Evolutionary conservation across 2,888 invertebrate genomes (phyloP).

Genomic region (Polymixis flavicincta): DNA sequence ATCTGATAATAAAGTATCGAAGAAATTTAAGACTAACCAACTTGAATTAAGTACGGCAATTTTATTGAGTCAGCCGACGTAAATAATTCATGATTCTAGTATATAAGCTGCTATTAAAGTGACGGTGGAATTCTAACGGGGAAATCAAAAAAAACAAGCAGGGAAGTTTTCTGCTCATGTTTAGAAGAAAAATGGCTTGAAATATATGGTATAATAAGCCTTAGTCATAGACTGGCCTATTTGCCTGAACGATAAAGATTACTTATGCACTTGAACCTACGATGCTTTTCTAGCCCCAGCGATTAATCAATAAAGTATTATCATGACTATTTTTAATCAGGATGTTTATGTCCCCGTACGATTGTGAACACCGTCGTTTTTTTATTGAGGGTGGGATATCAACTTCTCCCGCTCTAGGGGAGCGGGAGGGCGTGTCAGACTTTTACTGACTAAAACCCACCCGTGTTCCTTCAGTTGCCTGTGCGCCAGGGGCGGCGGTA

Average conservation of each 20-base stretch:
- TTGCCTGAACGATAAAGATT: not conserved
- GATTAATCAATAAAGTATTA: not conserved
- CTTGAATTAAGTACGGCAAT: constrained; percentile 63
- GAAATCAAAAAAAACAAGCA: constrained; percentile 17
- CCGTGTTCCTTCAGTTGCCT: too few relatives aligned
- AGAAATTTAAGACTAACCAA: constrained; percentile 52
- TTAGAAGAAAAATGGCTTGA: constrained; percentile 10
- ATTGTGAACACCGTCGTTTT: too few relatives aligned
- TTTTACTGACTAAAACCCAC: too few relatives aligned
- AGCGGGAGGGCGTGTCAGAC: too few relatives aligned
- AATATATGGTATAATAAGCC: not conserved
- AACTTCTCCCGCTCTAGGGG: too few relatives aligned
- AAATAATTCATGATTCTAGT: constrained; percentile 70
- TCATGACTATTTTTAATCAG: not conserved
- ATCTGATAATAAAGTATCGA: constrained; percentile 45
- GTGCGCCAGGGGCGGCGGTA: too few relatives aligned
- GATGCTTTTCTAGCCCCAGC: too few relatives aligned
- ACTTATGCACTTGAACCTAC: not conserved
- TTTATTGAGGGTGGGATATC: too few relatives aligned
- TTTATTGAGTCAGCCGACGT: constrained; percentile 62
- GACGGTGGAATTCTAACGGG: constrained; percentile 41
- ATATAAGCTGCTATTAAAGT: constrained; percentile 46
- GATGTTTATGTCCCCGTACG: not conserved
- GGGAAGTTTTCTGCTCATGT: constrained; percentile 20
- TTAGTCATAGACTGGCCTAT: not conserved